Base-by-base conservation (phyloP, 2,888 invertebrate genomes). In the Pheosia tremula region DNA sequence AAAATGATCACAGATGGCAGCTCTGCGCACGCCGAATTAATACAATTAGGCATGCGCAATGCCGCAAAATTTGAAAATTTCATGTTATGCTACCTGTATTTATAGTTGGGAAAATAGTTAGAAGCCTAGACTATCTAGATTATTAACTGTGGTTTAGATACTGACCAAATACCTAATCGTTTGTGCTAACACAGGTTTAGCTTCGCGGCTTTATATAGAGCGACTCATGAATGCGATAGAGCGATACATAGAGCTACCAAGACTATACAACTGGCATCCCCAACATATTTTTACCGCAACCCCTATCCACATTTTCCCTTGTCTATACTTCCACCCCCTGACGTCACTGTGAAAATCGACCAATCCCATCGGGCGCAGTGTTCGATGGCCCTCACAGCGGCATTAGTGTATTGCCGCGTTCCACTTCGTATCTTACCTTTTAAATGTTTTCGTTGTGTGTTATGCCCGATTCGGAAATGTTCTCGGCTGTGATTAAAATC, bases 261-360 rank as follows among this genome's bases (percentile, higher is more conserved):
- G 13, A 36, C 36, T 5, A 59, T 47, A 39, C 13, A 64, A 57
- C 63, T 73, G 75, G 75, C 67, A 79, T 73, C 75, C 74, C 77
- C 65, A 68, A 65, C 58, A 59, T 64, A 66, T 73, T 76, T 75
- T 74, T 77, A 76, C 79, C 79, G 76, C 83, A 83, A 86, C 87
- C 88, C 89, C 82, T 73, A 66, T 78, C 80, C 77, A 79, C 75
- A 69, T 73, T 87, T 83, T 86, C 77, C 79, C 74, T 89, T 89
- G 90, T 93, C 93, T 93, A 91, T 93, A 92, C 79, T 85, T 80
- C 89, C 85, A 93, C 94, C 94, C 94, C 89, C 90, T 94, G 95
- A 95, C 94, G 95, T 95, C 94, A 94, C 88, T 72, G 80, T 87
- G 92, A 89, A 94, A 93, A 94, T 95, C 95, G 95, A 95, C 95